A percentile compares a stretch with the other conserved stretches of the same genome.
Conservation (phyloP, 2,113 vertebrate species). For the Hyperoodon ampullatus region DNA sequence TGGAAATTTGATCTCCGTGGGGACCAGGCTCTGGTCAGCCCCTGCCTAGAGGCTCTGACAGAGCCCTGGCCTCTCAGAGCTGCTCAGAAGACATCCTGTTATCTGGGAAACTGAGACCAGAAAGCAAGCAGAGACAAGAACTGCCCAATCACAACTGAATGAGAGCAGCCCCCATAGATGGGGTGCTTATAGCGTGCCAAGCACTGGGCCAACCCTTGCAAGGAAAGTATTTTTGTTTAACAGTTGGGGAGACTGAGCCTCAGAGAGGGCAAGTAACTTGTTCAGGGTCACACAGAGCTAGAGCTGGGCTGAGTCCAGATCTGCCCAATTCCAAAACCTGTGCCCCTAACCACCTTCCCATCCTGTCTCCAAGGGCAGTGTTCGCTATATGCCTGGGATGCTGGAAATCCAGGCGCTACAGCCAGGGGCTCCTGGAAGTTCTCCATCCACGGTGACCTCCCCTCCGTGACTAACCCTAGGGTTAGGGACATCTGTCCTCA, state of each 20-base stretch:
- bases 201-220: background rate
- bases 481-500: background rate
- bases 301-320: background rate
- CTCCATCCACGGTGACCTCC: background rate
- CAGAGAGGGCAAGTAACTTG: background rate
- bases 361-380: background rate
- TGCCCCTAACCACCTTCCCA: background rate
- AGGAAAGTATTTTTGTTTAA: background rate
- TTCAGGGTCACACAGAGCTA: background rate
- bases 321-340: background rate
- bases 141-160: background rate
- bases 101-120: background rate
- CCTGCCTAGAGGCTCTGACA: background rate
- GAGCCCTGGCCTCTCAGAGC: background rate
- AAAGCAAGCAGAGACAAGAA: background rate
- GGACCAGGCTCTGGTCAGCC: conserved; percentile 11
- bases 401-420: too few relatives aligned
- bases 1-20: conserved; percentile 72
- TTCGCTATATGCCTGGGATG: accelerated
- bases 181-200: background rate
- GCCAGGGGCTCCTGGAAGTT: too few relatives aligned
- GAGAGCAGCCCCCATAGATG: background rate
- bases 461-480: background rate
- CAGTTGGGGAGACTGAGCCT: background rate
- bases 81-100: background rate